These are phyloP conservation scores for Andinoacara biseriatus DNA, from an alignment of 2,113 vertebrate species.

Conservation along the genomic window DNA sequence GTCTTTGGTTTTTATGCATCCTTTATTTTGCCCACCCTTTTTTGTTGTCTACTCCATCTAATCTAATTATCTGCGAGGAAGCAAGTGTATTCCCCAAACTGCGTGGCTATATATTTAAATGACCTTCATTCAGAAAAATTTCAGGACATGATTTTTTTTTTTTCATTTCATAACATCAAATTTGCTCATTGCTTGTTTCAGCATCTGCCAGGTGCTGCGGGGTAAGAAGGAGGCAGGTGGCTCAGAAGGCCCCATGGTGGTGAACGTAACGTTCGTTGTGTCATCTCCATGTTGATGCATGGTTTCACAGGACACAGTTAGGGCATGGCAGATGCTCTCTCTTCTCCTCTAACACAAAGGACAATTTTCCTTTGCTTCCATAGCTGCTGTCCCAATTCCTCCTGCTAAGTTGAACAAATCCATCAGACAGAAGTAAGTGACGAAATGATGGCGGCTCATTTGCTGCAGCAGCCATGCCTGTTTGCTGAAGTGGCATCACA, in stretches of 20 bases:
- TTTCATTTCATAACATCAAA: not conserved
- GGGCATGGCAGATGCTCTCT: constrained; percentile 45
- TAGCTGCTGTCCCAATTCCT: constrained; percentile 27
- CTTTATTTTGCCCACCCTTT: not conserved
- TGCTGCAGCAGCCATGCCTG: not conserved
- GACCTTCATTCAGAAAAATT: not conserved
- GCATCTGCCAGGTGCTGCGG: constrained; percentile 14
- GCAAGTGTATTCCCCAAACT: not conserved
- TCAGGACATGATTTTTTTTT: not conserved
- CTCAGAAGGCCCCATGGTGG: constrained; percentile 28
- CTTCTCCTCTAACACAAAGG: not conserved
- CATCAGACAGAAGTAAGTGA: constrained; percentile 38
- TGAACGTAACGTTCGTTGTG: constrained; percentile 32
- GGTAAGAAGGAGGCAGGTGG: constrained; percentile 53
- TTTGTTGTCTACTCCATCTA: not conserved
- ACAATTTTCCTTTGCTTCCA: not conserved
- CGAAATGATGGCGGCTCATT: constrained; percentile 35
- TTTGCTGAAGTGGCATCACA: not conserved
- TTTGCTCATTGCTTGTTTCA: not conserved
- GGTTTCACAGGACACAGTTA: constrained; percentile 54
- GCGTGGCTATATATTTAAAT: not conserved
- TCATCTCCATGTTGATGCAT: constrained; percentile 66
- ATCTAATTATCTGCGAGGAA: not conserved
- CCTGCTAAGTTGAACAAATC: constrained; percentile 44
- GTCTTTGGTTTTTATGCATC: not conserved